Conservation (phyloP, 2,888 invertebrate species). For the Troides aeacus region DNA sequence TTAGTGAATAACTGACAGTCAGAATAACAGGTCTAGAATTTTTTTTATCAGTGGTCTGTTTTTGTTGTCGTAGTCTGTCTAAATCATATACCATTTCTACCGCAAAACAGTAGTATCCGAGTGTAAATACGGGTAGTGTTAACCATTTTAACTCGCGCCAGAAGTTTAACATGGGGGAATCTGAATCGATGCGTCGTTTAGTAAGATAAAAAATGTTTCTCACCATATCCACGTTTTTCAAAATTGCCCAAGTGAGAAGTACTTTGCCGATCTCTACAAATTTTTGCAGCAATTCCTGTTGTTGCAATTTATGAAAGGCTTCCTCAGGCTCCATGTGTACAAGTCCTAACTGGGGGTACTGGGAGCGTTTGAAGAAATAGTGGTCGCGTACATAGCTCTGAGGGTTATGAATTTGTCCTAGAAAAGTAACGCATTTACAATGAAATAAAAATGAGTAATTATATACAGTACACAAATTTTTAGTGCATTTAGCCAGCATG, state of each 20-base stretch:
- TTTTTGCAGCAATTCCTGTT: slow-evolving; percentile 94
- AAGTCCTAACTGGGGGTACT: slow-evolving; percentile 97
- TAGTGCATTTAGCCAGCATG: no score
- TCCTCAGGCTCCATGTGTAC: slow-evolving; percentile 95
- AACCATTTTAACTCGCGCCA: no score
- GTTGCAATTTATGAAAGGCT: slow-evolving; percentile 93
- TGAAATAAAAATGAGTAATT: no score
- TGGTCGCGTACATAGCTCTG: slow-evolving; percentile 96
- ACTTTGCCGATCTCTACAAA: slow-evolving; percentile 99
- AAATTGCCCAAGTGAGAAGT: slow-evolving; percentile 92
- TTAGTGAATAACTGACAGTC: no score
- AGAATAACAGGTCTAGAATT: no score
- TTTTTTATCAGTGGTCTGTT: no score
- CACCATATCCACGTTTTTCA: slow-evolving; percentile 95
- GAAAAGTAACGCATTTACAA: slow-evolving; percentile 5
- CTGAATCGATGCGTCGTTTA: not conserved
- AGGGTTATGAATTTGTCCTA: slow-evolving; percentile 98
- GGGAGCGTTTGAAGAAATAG: slow-evolving; percentile 97
- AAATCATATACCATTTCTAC: no score
- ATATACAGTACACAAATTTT: not conserved
- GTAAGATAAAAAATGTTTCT: slow-evolving; percentile 26
- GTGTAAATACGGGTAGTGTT: no score
- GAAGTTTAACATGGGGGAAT: no score
- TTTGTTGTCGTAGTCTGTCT: no score
- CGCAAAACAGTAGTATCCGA: no score